Evolutionary conservation across 2,888 invertebrate genomes (phyloP).

Genomic region (Nemotelus pantherinus): DNA sequence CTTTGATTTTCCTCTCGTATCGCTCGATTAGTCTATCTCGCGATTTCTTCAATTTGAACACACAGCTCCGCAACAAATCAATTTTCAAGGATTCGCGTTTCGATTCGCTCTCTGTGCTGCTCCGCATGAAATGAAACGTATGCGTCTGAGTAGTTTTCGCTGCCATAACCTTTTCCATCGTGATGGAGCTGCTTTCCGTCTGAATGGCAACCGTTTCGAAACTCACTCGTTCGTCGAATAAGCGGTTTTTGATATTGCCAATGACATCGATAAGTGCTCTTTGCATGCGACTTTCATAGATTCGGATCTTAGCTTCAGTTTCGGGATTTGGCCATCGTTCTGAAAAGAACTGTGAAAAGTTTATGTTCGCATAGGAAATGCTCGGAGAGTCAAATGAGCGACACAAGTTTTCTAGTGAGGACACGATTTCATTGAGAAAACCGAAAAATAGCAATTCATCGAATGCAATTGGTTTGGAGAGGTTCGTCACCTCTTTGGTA

Average conservation of each 20-base stretch:
- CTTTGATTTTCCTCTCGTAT: constrained; percentile 23
- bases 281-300: constrained; percentile 9
- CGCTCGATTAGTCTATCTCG: constrained; percentile 9
- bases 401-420: background rate
- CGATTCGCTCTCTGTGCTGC: background rate
- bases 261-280: background rate
- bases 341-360: background rate
- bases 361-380: background rate
- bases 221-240: background rate
- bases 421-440: background rate
- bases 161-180: background rate
- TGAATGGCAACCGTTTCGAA: constrained; percentile 21
- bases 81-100: constrained; percentile 32
- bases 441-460: constrained; percentile 7
- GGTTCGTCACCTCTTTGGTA: background rate
- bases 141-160: constrained; percentile 23
- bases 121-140: background rate
- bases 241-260: background rate
- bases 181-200: background rate
- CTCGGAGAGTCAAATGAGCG: background rate
- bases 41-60: constrained; percentile 17
- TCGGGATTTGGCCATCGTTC: background rate
- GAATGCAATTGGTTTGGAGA: background rate
- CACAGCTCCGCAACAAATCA: constrained; percentile 4
- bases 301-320: background rate